A percentile compares a stretch with the other conserved stretches of the same genome.
phyloP scores from a whole-genome alignment of 2,113 vertebrate species.

The Varanus salvator region DNA sequence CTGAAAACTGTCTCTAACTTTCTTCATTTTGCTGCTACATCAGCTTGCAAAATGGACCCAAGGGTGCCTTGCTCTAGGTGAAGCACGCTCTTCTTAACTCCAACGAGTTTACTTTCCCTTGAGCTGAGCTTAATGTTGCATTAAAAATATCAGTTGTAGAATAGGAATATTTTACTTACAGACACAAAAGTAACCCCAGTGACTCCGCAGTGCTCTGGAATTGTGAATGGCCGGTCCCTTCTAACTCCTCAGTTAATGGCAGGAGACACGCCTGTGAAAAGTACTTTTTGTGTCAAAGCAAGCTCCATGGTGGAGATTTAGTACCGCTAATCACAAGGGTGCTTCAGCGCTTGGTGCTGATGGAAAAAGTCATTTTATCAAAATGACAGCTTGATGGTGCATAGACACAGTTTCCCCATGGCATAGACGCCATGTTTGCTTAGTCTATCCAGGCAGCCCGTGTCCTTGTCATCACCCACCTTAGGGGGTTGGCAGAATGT shows the following conservation, averaged over 20 bases:
- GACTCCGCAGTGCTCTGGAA: constrained; percentile 10
- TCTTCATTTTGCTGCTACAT: not conserved
- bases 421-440: constrained; percentile 18
- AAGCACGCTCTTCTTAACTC: constrained; percentile 14
- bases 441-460: not conserved
- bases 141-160: constrained; percentile 21
- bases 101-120: constrained; percentile 48
- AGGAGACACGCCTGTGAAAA: constrained; percentile 2
- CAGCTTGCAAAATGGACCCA: not conserved
- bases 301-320: constrained; percentile 18
- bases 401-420: constrained; percentile 17
- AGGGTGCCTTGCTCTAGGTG: constrained; percentile 23
- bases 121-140: constrained; percentile 50
- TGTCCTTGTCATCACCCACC: constrained; percentile 7
- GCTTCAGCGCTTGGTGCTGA: not conserved
- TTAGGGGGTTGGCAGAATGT: not conserved
- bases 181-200: not conserved
- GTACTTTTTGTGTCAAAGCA: constrained; percentile 3
- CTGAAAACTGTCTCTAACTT: no score
- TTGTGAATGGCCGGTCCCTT: not conserved
- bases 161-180: constrained; percentile 10
- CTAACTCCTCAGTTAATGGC: not conserved
- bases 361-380: not conserved
- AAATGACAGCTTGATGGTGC: constrained; percentile 40
- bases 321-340: not conserved